A percentile compares a stretch with the other conserved stretches of the same genome.
Evolutionary conservation across 2,113 vertebrate genomes (phyloP).

Genomic region (Sclerurus mexicanus): DNA sequence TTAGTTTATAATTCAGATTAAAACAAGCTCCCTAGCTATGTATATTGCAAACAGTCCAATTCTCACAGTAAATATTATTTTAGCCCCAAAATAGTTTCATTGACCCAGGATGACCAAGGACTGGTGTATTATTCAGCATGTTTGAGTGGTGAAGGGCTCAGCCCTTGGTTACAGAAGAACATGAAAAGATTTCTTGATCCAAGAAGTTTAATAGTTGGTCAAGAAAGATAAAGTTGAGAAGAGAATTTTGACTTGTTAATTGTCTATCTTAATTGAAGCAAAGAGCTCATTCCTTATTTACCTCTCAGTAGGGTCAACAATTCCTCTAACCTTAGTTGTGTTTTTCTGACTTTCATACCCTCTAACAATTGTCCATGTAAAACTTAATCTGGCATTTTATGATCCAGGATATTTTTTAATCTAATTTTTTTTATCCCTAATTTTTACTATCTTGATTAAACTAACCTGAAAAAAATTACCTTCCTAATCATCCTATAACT

Average conservation of each 20-base stretch:
- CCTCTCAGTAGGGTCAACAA: accelerated
- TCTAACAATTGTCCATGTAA: neutral
- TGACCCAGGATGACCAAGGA: neutral
- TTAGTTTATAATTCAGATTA: neutral
- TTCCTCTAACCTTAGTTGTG: neutral
- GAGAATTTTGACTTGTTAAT: neutral
- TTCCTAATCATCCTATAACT: neutral
- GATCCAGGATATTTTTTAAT: neutral
- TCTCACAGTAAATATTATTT: neutral
- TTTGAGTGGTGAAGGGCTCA: neutral
- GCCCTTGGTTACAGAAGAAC: neutral
- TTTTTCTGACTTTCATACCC: neutral
- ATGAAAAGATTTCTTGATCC: neutral
- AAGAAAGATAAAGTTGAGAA: neutral
- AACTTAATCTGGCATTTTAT: neutral
- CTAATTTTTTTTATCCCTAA: neutral
- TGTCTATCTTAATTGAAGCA: neutral
- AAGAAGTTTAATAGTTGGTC: neutral
- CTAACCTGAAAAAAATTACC: neutral
- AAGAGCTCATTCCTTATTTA: neutral
- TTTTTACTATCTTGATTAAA: neutral
- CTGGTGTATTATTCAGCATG: neutral
- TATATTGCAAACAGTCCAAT: neutral
- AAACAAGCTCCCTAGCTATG: neutral
- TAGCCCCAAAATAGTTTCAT: neutral